phyloP scores from a whole-genome alignment of 2,888 invertebrate genomes.

The Rhagophthalmus giganteus region DNA sequence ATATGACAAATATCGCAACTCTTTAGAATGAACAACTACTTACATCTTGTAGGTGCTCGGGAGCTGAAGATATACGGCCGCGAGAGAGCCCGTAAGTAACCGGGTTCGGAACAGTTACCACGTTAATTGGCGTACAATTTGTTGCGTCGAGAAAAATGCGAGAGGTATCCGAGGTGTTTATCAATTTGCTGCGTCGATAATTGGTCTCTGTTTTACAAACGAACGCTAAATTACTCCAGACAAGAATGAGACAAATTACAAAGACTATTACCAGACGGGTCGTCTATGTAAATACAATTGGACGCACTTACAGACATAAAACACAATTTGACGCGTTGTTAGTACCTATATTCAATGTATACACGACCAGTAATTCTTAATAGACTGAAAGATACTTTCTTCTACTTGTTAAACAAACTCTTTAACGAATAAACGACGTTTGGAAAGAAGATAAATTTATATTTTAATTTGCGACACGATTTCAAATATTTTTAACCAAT shows the following conservation, averaged over 20 bases:
- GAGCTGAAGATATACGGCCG: conserved; percentile 11
- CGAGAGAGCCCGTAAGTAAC: conserved; percentile 5
- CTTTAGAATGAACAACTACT: conserved; percentile 11
- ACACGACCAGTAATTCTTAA: background rate
- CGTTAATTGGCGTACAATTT: conserved; percentile 17
- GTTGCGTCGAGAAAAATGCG: conserved; percentile 10
- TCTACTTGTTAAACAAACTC: background rate
- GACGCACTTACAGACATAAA: conserved; percentile 5
- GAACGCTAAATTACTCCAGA: conserved; percentile 10
- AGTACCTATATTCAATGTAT: background rate
- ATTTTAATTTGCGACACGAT: too few relatives aligned
- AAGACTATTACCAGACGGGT: conserved; percentile 10
- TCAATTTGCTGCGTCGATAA: conserved; percentile 14
- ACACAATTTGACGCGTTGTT: conserved; percentile 10
- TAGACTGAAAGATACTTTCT: background rate
- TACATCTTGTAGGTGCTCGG: conserved; percentile 11
- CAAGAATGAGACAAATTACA: conserved; percentile 19
- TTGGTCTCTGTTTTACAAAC: conserved; percentile 12
- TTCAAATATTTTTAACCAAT: too few relatives aligned
- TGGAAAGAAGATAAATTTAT: background rate
- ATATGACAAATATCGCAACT: conserved; percentile 15
- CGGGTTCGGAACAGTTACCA: conserved; percentile 7
- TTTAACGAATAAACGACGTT: background rate
- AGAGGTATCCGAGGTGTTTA: conserved; percentile 6
- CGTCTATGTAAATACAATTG: conserved; percentile 6